Conservation (phyloP, 2,797 vertebrate genomes). For the Gambusia yucatana region DNA sequence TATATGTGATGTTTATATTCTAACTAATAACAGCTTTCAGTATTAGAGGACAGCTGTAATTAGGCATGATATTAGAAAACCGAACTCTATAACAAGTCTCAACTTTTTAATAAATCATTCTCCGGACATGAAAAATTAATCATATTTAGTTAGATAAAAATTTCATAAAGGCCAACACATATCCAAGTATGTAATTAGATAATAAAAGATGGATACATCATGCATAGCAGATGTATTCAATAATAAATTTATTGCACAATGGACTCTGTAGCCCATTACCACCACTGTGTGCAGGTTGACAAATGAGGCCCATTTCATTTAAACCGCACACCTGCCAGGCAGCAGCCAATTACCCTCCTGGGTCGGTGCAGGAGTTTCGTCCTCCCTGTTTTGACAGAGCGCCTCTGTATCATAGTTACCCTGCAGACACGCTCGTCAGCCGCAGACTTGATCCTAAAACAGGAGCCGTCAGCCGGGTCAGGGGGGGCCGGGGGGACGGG, state of each 20-base stretch:
- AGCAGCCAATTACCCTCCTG: constrained; percentile 71
- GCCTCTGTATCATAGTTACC: constrained; percentile 74
- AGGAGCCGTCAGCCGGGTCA: constrained; percentile 69
- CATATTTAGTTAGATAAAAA: constrained; percentile 2
- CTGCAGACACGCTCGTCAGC: constrained; percentile 71
- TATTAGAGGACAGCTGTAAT: neutral
- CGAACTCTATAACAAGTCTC: neutral
- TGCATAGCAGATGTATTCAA: constrained; percentile 29
- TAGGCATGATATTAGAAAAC: neutral
- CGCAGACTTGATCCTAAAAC: constrained; percentile 71
- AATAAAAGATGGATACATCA: constrained; percentile 26
- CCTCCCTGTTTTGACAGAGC: constrained; percentile 67
- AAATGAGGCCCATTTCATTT: constrained; percentile 72
- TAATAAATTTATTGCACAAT: constrained; percentile 42
- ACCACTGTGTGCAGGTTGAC: constrained; percentile 52
- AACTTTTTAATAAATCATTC: constrained; percentile 1
- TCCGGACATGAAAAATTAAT: neutral
- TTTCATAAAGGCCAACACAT: constrained; percentile 14
- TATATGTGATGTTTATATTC: neutral
- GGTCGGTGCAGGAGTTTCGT: constrained; percentile 51
- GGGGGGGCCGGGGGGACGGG: constrained; percentile 47
- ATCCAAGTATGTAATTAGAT: constrained; percentile 19
- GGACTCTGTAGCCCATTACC: constrained; percentile 50
- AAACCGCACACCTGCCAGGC: constrained; percentile 69
- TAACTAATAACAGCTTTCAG: neutral